A percentile compares a stretch with the other conserved stretches of the same genome.
Evolutionary conservation across 1,140 invertebrate genomes (phyloP).

Genomic region (Neomicropteryx cornuta): DNA sequence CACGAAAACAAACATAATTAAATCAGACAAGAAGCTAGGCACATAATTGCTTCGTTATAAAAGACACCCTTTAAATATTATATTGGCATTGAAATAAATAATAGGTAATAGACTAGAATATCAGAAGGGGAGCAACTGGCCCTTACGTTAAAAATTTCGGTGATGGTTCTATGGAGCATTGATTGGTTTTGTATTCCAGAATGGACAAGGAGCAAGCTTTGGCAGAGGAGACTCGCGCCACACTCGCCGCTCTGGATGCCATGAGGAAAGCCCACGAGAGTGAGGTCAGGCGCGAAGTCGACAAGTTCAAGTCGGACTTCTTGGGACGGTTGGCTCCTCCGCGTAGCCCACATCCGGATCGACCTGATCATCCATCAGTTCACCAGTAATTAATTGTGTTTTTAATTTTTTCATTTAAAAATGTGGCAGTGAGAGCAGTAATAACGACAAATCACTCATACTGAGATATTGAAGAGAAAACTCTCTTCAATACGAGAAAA

Average conservation of each 20-base stretch:
- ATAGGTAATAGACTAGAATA: no score
- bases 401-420: no score
- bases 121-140: no score
- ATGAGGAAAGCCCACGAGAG: constrained; percentile 89
- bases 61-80: no score
- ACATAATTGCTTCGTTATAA: no score
- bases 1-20: no score
- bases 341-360: constrained; percentile 33
- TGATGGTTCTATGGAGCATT: neutral
- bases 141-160: no score
- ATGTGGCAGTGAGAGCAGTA: neutral
- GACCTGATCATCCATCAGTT: constrained; percentile 14
- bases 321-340: constrained; percentile 61
- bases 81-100: no score
- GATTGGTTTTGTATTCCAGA: constrained; percentile 16
- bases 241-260: constrained; percentile 73
- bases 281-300: constrained; percentile 78
- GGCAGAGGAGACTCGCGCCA: constrained; percentile 79
- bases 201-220: constrained; percentile 80
- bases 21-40: no score
- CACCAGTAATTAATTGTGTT: constrained; percentile 14
- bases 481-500: no score
- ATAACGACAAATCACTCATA: constrained; percentile 2
- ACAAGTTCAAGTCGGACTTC: constrained; percentile 79
- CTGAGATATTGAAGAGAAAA: constrained; percentile 23